Evolutionary conservation across 2,888 invertebrate species (phyloP), one percentile per base, ranked within the genome.

Genomic region (Sceliomorpha sp.): DNA sequence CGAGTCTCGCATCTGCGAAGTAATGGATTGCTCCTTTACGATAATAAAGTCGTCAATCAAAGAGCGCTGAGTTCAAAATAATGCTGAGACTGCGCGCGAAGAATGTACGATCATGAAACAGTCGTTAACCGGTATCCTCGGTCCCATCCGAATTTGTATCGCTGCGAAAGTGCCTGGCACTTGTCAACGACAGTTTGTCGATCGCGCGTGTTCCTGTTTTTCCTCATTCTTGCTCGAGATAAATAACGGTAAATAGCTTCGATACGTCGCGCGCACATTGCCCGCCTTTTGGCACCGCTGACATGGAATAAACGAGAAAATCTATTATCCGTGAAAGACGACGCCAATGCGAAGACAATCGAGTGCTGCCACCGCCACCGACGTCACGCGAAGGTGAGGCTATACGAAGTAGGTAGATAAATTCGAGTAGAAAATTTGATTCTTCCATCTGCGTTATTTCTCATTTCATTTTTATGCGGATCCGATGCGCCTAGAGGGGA

Each of bases 241-340:
- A 72, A 70, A 72, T 72, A 72, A 72, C 72, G 40, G 69, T 58
- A 64, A 71, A 70, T 64, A 53, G 63, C 58, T 32, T 26, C 37
- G 63, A 62, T 70, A 56, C 58, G 60, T 64, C 58, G 59, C 8
- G 53, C 56, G 34, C 73, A 59, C 45, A 56, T 69, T 63, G 69
- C 62, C n/a, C 47, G 50, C 55, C 70, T 68, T 68, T 70, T 69
- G 66, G 70, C 74, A 68, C 59, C 69, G 63, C 36, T 59, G 70
- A 72, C 67, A 55, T 53, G 50, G 67, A 71, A 71, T 67, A 67
- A 73, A 72, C 64, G 72, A 68, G 70, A 47, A 73, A 73, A 75
- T 75, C 69, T 69, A 71, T 71, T 71, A 69, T 14, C 37, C 56
- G 44, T 50, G 67, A 71, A 67, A 66, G 62, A 69, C 67, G 62